Percentiles rank a stretch among this genome's conserved stretches.
These are phyloP conservation scores for Erebia aethiops DNA, from an alignment of 2,888 invertebrate species.

Conservation along the genomic window DNA sequence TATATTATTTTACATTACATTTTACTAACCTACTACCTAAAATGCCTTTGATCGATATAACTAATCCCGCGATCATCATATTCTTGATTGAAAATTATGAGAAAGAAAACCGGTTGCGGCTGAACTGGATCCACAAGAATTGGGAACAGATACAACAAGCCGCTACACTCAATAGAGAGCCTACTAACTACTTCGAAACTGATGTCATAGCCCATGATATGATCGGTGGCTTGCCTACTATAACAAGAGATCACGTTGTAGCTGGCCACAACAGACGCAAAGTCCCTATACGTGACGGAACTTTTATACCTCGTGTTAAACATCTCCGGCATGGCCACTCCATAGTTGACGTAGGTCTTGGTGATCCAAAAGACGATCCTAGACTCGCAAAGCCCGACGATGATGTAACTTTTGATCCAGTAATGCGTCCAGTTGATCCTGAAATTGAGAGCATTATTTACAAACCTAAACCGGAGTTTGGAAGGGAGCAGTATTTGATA, in stretches of 20 bases:
- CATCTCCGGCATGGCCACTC: conserved; percentile 53
- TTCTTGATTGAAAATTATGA: conserved; percentile 59
- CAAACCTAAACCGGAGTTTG: conserved; percentile 53
- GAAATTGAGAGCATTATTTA: conserved; percentile 49
- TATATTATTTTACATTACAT: conserved; percentile 21
- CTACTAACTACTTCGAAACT: conserved; percentile 55
- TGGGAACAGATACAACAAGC: conserved; percentile 51
- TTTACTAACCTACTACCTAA: conserved; percentile 25
- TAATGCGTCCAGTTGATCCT: conserved; percentile 58
- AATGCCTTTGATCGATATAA: conserved; percentile 58
- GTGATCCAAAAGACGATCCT: conserved; percentile 54
- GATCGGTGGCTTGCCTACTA: conserved; percentile 53
- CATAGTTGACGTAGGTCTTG: conserved; percentile 53
- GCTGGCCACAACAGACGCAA: conserved; percentile 51
- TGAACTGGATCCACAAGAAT: conserved; percentile 57
- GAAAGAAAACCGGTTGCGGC: conserved; percentile 55
- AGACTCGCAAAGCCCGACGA: conserved; percentile 50
- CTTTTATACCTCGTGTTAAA: conserved; percentile 50
- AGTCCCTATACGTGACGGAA: conserved; percentile 50
- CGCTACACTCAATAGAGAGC: conserved; percentile 53
- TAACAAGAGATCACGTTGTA: conserved; percentile 53
- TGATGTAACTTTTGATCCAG: conserved; percentile 50
- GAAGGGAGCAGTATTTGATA: conserved; percentile 50
- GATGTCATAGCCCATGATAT: conserved; percentile 57
- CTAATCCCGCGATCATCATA: conserved; percentile 55